phyloP scores from a whole-genome alignment of 2,113 vertebrate genomes.

The Leptodactylus fuscus region DNA sequence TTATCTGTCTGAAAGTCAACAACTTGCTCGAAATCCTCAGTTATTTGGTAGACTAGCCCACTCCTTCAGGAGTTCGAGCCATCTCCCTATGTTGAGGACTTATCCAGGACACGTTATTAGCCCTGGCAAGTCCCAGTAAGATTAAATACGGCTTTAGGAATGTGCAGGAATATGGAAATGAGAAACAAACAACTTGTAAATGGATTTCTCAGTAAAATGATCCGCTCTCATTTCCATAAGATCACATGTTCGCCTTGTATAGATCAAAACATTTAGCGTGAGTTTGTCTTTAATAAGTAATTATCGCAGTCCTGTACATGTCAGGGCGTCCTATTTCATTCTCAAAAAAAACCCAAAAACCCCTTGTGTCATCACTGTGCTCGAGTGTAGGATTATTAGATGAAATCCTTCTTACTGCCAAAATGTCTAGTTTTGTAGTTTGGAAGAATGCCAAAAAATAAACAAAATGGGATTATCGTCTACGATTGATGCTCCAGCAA shows the following conservation, averaged over 20 bases:
- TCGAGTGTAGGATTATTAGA: slow-evolving; percentile 31
- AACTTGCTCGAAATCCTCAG: background rate
- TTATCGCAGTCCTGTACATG: background rate
- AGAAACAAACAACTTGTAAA: background rate
- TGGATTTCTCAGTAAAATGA: background rate
- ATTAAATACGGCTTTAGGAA: background rate
- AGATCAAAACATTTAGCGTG: background rate
- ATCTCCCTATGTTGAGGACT: background rate
- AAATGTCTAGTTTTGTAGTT: slow-evolving; percentile 52
- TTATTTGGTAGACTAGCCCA: background rate
- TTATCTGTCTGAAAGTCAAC: background rate
- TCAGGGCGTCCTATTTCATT: slow-evolving; percentile 17
- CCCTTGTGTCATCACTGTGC: slow-evolving; percentile 33
- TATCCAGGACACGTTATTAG: background rate
- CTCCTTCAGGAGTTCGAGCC: background rate
- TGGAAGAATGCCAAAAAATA: slow-evolving; percentile 49
- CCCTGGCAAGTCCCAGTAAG: background rate
- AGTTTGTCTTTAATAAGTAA: slow-evolving; percentile 29
- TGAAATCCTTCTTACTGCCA: slow-evolving; percentile 49
- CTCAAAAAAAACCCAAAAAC: background rate
- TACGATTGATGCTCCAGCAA: slow-evolving; percentile 54
- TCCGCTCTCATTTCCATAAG: background rate
- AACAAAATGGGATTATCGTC: slow-evolving; percentile 51
- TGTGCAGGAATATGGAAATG: background rate
- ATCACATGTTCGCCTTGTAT: background rate